These are phyloP conservation scores for Coenonympha glycerion DNA, from an alignment of 2,888 invertebrate species.

Conservation along the genomic window DNA sequence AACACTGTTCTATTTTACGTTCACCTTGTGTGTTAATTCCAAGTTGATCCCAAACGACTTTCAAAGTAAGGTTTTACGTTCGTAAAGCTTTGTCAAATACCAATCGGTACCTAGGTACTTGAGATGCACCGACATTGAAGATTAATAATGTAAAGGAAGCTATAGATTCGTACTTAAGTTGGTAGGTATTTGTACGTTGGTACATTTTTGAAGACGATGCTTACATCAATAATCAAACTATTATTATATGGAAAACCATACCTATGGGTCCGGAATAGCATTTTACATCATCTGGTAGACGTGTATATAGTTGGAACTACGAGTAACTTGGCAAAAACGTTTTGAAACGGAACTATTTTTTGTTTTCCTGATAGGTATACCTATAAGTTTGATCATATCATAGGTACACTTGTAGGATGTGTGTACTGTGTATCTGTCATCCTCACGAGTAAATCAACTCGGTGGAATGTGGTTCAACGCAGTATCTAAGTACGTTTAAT, in stretches of 20 bases:
- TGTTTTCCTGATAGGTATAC: not conserved
- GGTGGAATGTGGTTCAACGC: conserved; percentile 19
- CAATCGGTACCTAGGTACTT: not conserved
- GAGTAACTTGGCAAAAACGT: too few relatives aligned
- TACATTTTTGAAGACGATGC: too few relatives aligned
- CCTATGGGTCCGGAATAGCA: too few relatives aligned
- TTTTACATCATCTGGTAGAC: too few relatives aligned
- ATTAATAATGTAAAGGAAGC: too few relatives aligned
- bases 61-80: not conserved
- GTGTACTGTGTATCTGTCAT: conserved; percentile 13
- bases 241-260: too few relatives aligned
- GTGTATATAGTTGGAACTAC: too few relatives aligned
- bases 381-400: not conserved
- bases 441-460: conserved; percentile 14
- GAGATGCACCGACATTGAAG: too few relatives aligned
- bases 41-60: not conserved
- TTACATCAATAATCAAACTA: too few relatives aligned
- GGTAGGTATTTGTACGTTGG: too few relatives aligned
- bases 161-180: too few relatives aligned
- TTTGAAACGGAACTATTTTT: not conserved
- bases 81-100: not conserved
- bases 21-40: not conserved
- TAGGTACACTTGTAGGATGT: too few relatives aligned
- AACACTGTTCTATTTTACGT: conserved; percentile 1
- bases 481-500: not conserved